phyloP scores from a whole-genome alignment of 2,888 invertebrate genomes.

The Polyommatus icarus region DNA sequence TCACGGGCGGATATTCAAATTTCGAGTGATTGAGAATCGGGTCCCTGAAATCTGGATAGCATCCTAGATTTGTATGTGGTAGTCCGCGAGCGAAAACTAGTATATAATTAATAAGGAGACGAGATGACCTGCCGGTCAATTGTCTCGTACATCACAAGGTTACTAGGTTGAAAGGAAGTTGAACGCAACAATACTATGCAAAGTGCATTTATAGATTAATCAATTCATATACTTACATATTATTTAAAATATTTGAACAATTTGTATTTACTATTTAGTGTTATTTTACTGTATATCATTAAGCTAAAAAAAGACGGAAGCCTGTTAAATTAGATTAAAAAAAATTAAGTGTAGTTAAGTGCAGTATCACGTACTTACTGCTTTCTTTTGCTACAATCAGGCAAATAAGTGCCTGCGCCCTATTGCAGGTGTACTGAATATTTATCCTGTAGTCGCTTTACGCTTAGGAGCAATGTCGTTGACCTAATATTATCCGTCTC shows the following conservation, averaged over 20 bases:
- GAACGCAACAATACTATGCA: not conserved
- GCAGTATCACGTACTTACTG: too few relatives aligned
- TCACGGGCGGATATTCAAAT: not conserved
- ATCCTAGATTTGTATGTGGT: not conserved
- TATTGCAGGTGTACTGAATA: too few relatives aligned
- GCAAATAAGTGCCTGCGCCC: not conserved
- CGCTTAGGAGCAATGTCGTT: not conserved
- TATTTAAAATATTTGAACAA: too few relatives aligned
- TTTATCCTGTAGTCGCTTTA: not conserved
- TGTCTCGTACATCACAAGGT: constrained; percentile 10
- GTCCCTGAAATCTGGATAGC: not conserved
- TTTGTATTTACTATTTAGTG: too few relatives aligned
- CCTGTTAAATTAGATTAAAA: too few relatives aligned
- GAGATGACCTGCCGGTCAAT: constrained; percentile 6
- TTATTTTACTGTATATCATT: too few relatives aligned
- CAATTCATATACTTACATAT: too few relatives aligned
- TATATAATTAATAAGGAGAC: constrained; percentile 5
- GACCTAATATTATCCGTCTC: constrained; percentile 2
- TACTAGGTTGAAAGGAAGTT: constrained; percentile 6
- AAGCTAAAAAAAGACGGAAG: too few relatives aligned
- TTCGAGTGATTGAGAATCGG: not conserved
- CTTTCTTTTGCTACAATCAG: too few relatives aligned
- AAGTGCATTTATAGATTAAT: not conserved
- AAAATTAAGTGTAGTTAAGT: too few relatives aligned
- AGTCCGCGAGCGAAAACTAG: not conserved